Conservation (phyloP, 2,888 invertebrate species). For the Abrostola triplasia region DNA sequence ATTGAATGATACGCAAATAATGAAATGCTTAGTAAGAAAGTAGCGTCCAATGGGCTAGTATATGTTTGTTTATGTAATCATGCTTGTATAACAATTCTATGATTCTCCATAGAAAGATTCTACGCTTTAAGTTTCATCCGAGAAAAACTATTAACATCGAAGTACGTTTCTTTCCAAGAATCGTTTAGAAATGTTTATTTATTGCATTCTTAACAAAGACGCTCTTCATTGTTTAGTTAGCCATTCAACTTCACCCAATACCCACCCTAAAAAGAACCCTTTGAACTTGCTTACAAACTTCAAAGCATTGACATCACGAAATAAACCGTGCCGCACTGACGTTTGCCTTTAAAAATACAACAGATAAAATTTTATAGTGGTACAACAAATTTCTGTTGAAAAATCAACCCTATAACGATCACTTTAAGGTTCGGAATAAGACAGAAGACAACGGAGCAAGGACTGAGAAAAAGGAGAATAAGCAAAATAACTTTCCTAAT, state of each 20-base stretch:
- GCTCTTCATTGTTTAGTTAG: conserved; percentile 16
- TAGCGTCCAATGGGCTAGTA: too few relatives aligned
- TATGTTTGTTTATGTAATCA: too few relatives aligned
- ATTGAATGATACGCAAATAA: too few relatives aligned
- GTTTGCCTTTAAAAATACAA: conserved; percentile 61
- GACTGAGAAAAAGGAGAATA: conserved; percentile 60
- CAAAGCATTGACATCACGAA: conserved; percentile 54
- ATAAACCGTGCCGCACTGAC: conserved; percentile 56
- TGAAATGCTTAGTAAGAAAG: too few relatives aligned
- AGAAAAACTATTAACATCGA: neutral
- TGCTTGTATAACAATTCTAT: too few relatives aligned
- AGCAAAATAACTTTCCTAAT: conserved; percentile 77
- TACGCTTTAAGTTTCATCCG: neutral
- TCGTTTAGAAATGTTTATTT: neutral
- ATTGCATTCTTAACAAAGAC: conserved; percentile 10
- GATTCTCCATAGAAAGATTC: too few relatives aligned
- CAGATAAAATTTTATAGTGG: conserved; percentile 55
- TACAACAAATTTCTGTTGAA: neutral
- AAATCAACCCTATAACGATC: conserved; percentile 19
- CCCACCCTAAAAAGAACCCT: conserved; percentile 40
- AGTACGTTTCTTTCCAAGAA: neutral
- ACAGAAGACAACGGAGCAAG: conserved; percentile 31
- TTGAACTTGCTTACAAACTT: conserved; percentile 48
- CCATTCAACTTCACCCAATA: conserved; percentile 25
- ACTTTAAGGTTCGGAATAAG: conserved; percentile 33